These are phyloP conservation scores for Tuberolachnus salignus DNA, from an alignment of 2,888 invertebrate genomes.

Conservation along the genomic window DNA sequence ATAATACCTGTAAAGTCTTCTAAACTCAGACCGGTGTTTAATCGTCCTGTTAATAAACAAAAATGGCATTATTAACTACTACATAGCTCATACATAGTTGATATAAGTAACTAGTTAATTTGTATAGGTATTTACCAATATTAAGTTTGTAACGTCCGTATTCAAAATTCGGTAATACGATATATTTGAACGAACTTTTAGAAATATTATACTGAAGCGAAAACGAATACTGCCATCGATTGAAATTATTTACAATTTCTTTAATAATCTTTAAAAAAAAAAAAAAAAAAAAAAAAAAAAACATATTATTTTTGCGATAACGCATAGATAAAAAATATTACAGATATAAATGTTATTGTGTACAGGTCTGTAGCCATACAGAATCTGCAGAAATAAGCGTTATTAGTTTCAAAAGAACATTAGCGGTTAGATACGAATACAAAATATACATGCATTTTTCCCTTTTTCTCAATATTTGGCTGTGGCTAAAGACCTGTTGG, in stretches of 20 bases:
- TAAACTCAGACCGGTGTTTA: not conserved
- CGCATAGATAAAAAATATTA: too few species aligned
- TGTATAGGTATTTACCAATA: not conserved
- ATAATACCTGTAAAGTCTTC: not conserved
- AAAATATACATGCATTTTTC: too few species aligned
- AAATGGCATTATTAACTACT: not conserved
- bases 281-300: too few species aligned
- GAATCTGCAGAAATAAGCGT: too few species aligned
- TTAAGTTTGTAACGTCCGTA: not conserved
- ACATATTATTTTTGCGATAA: too few species aligned
- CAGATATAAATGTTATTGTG: too few species aligned
- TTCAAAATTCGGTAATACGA: constrained; percentile 25
- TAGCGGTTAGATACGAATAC: too few species aligned
- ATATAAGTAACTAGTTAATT: not conserved
- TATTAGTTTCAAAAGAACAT: too few species aligned
- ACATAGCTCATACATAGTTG: too few species aligned
- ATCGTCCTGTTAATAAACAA: not conserved
- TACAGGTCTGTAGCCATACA: too few species aligned
- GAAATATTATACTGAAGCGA: not conserved
- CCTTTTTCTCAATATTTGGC: not conserved
- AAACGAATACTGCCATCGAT: not conserved
- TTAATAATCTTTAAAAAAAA: constrained; percentile 2
- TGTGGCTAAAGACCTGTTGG: not conserved
- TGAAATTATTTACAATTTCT: constrained; percentile 11
- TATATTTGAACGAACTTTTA: not conserved